These are phyloP conservation scores for Lacanobia wlatinum DNA, from an alignment of 2,888 invertebrate species.

Conservation along the genomic window DNA sequence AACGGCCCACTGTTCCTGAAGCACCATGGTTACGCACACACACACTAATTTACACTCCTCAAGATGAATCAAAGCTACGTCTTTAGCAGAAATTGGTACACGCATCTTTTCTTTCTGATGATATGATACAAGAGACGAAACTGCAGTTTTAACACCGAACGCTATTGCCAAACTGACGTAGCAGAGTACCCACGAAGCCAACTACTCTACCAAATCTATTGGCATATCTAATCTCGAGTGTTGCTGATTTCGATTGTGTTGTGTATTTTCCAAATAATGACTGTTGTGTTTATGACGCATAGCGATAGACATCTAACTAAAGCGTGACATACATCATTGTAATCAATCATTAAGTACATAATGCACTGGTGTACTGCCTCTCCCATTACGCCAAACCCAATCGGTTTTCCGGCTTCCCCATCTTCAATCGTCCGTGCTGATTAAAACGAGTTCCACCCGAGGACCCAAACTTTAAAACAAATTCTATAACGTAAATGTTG, in stretches of 20 bases:
- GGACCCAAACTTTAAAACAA: too few relatives aligned
- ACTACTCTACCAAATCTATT: constrained; percentile 21
- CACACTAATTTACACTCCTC: constrained; percentile 38
- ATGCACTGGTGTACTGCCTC: not conserved
- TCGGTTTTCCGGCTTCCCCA: too few relatives aligned
- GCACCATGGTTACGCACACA: constrained; percentile 29
- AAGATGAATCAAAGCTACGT: constrained; percentile 29
- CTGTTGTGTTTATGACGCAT: constrained; percentile 37
- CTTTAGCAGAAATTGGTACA: constrained; percentile 3
- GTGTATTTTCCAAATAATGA: constrained; percentile 35
- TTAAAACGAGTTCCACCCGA: too few relatives aligned
- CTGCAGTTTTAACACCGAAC: not conserved
- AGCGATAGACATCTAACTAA: not conserved
- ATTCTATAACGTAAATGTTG: too few relatives aligned
- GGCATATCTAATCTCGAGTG: constrained; percentile 41
- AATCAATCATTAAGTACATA: not conserved
- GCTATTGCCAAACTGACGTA: constrained; percentile 18
- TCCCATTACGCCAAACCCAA: not conserved
- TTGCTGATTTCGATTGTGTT: constrained; percentile 20
- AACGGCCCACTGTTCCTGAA: constrained; percentile 84
- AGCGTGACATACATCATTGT: not conserved
- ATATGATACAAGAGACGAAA: not conserved
- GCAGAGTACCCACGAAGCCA: not conserved
- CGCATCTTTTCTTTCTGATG: constrained; percentile 12
- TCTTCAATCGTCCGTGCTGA: too few relatives aligned